Base-by-base conservation (phyloP, 1,140 invertebrate genomes). In the Araneus ventricosus region DNA sequence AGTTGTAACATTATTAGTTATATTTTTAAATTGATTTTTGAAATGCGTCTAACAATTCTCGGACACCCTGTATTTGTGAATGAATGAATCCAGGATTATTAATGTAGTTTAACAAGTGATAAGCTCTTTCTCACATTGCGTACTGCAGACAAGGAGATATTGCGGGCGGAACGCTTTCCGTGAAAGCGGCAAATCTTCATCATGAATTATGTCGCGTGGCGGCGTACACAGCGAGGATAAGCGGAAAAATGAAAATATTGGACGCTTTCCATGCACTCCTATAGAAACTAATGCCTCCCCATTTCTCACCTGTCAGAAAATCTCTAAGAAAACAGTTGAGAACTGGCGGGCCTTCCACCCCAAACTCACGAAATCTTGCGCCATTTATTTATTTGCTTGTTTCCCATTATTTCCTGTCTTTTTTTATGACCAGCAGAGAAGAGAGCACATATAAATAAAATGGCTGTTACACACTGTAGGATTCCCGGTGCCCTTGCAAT, bases 311-410 rank as follows among this genome's bases (percentile, higher is more conserved):
- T 92, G 90, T 92, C 90, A 92, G 90, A 86, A 85, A 61, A 92
- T 85, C 82, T 63, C 80, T 41, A 92, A 75, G 90, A 85, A 92
- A 92, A 92, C 63, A 34, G 88, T 61, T 80, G 52, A 90, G 57
- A 79, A 52, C 75, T 5, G 24, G 30, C 24, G 41, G 39, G 7
- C 30, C 61, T 39, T 22, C 1, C 22, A n/a, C 37, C 61, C 30
- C 10, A n/a, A 22, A 27, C 79, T 61, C 34, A 27, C n/a, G 82
- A 86, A 92, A 92, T 92, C 90, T 92, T 39, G 24, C 39, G 82
- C 90, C 90, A 92, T 92, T 92, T 92, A 92, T 92, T 92, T 92
- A 92, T 92, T 92, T 92, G 82, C 80, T 92, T 92, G 61, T 84
- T 52, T 92, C 63, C 90, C 75, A 92, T 92, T 92, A 92, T 92